A percentile compares a stretch with the other conserved stretches of the same genome.
These are phyloP conservation scores for Tiliacea citrago DNA, from an alignment of 2,888 invertebrate species.

Conservation along the genomic window DNA sequence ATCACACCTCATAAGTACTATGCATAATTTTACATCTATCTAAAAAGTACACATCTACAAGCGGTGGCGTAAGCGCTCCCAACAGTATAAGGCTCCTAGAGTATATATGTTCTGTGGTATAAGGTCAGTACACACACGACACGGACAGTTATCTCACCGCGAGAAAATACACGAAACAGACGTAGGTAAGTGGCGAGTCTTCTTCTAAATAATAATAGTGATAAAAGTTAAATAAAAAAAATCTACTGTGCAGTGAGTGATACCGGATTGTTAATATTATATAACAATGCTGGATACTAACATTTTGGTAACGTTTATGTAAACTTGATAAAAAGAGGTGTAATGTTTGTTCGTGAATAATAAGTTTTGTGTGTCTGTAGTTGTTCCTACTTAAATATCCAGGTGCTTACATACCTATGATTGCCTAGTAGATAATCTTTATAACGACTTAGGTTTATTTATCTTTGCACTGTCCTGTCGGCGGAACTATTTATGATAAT, in stretches of 20 bases:
- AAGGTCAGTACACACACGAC: conserved; percentile 76
- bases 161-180: conserved; percentile 80
- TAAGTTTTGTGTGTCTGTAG: conserved; percentile 20
- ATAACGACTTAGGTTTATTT: not conserved
- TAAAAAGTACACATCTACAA: conserved; percentile 59
- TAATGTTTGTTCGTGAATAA: conserved; percentile 23
- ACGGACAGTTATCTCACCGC: conserved; percentile 80
- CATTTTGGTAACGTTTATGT: conserved; percentile 29
- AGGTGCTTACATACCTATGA: not conserved
- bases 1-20: conserved; percentile 9
- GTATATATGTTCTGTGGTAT: no score
- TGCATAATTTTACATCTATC: conserved; percentile 29
- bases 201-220: conserved; percentile 44
- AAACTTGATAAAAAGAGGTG: conserved; percentile 28
- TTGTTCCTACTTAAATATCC: not conserved
- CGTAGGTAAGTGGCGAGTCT: conserved; percentile 80
- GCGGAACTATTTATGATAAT: no score
- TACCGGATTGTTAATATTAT: conserved; percentile 27
- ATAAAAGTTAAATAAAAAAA: conserved; percentile 10
- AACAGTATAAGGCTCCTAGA: no score
- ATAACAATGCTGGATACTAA: conserved; percentile 34
- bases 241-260: conserved; percentile 62
- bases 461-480: no score
- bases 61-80: conserved; percentile 81
- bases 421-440: not conserved